A percentile compares a stretch with the other conserved stretches of the same genome.
Conservation (phyloP, 2,888 invertebrate genomes). For the Anticlea derivata region DNA sequence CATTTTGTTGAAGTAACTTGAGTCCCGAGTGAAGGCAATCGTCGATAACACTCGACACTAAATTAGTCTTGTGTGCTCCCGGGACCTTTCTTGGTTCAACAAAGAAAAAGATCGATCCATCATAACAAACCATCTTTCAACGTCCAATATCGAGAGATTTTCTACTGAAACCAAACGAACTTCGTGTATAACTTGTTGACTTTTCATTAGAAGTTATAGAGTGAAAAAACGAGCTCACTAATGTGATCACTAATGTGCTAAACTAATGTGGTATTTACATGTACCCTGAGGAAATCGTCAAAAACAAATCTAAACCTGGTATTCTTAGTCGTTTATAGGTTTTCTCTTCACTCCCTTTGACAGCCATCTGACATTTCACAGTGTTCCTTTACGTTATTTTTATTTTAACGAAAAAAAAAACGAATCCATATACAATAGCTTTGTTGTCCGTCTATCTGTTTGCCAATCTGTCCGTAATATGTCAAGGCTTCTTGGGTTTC, state of each 20-base stretch:
- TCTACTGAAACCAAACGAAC: constrained; percentile 38
- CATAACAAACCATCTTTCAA: constrained; percentile 57
- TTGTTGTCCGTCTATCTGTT: no score
- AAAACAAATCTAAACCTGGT: no score
- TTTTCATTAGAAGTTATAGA: constrained; percentile 52
- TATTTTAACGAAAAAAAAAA: no score
- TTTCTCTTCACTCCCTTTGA: no score
- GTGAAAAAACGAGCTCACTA: not conserved
- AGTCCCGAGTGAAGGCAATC: constrained; percentile 22
- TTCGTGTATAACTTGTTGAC: constrained; percentile 47
- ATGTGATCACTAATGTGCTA: not conserved
- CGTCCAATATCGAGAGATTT: constrained; percentile 48
- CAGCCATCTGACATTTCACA: no score
- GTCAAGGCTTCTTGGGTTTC: no score
- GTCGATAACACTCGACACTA: constrained; percentile 41
- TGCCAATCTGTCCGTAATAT: no score
- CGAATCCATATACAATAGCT: no score
- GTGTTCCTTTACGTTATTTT: no score
- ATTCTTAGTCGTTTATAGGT: no score
- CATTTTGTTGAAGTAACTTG: constrained; percentile 21
- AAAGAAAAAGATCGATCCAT: constrained; percentile 54
- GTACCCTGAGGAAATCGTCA: not conserved
- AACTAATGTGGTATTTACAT: no score
- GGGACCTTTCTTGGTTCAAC: constrained; percentile 37
- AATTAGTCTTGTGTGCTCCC: constrained; percentile 45